Percentiles rank a stretch among this genome's conserved stretches.
Evolutionary conservation across 2,113 vertebrate genomes (phyloP).

Genomic region (Marmota flaviventris): DNA sequence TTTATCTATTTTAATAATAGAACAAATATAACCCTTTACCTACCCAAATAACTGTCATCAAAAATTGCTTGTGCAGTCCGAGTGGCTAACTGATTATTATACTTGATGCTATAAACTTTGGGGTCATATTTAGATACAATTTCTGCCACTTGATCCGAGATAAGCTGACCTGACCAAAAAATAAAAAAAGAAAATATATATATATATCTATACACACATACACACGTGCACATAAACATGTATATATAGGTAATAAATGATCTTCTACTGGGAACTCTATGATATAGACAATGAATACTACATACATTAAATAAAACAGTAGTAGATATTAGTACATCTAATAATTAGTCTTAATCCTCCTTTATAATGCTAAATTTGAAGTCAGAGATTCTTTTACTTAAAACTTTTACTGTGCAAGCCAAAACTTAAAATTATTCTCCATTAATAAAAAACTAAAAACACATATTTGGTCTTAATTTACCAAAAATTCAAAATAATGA

Average conservation of each 20-base stretch:
- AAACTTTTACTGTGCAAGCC: not conserved
- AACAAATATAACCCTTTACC: constrained; percentile 30
- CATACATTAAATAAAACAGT: rapidly evolving
- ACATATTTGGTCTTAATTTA: not conserved
- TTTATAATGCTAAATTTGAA: not conserved
- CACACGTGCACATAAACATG: not conserved
- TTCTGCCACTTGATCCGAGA: constrained; percentile 95
- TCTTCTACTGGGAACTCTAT: not conserved
- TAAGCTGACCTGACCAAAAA: constrained; percentile 92
- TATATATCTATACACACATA: not conserved
- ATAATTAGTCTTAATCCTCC: not conserved
- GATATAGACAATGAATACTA: not conserved
- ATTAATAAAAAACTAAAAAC: not conserved
- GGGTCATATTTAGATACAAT: constrained; percentile 90
- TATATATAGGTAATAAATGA: constrained; percentile 13
- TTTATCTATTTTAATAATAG: not conserved
- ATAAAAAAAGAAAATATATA: not conserved
- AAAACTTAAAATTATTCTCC: not conserved
- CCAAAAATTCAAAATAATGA: not conserved
- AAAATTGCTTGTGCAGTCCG: constrained; percentile 92
- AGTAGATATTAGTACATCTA: not conserved
- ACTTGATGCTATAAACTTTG: constrained; percentile 87
- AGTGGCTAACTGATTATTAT: constrained; percentile 92
- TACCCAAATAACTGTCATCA: constrained; percentile 98
- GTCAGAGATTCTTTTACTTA: not conserved